These are phyloP conservation scores for Athene noctua DNA, from an alignment of 2,113 vertebrate genomes.

Conservation along the genomic window DNA sequence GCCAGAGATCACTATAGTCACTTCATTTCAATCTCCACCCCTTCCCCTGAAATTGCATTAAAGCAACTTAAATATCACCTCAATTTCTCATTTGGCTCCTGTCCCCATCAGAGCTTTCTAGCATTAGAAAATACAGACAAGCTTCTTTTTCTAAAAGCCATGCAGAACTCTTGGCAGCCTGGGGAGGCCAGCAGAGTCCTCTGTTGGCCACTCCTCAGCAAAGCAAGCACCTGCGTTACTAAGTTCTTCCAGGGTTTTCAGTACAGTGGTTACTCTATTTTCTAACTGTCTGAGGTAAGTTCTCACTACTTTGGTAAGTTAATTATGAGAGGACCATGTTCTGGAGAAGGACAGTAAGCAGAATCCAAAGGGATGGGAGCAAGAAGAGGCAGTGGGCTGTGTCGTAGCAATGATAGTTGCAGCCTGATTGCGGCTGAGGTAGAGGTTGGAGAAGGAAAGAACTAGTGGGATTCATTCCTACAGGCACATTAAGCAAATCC, in stretches of 20 bases:
- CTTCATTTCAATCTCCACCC: neutral
- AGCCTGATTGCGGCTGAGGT: neutral
- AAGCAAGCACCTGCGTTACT: neutral
- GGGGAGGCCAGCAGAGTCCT: neutral
- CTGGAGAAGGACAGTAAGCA: neutral
- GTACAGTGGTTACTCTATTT: neutral
- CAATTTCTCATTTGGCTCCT: neutral
- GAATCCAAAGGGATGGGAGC: neutral
- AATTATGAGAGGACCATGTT: neutral
- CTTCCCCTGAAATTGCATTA: neutral
- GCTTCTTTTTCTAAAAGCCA: too few species aligned
- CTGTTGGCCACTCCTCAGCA: neutral
- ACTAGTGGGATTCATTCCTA: neutral
- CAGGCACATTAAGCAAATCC: neutral
- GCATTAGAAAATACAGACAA: neutral
- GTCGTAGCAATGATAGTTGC: neutral
- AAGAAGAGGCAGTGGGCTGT: neutral
- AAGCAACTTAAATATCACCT: neutral
- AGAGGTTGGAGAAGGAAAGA: neutral
- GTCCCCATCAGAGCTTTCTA: neutral
- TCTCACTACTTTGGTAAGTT: neutral
- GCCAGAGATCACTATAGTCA: neutral
- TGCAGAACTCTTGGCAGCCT: fast-evolving
- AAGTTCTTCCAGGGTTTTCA: neutral
- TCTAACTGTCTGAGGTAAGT: neutral